Conservation (phyloP, 2,888 invertebrate species). For the Tuta absoluta region DNA sequence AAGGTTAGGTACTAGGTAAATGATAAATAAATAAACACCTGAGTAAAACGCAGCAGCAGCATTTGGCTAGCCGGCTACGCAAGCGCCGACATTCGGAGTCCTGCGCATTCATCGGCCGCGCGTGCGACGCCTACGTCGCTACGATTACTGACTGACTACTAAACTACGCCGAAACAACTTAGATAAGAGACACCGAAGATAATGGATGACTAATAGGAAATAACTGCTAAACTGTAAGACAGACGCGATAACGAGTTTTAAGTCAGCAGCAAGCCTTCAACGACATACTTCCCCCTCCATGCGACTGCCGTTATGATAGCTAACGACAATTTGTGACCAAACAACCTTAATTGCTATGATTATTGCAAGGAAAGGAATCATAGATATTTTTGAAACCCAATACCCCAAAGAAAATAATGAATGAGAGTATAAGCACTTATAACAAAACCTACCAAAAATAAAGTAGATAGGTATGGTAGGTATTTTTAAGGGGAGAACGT, state of each 20-base stretch:
- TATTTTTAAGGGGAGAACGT: no score
- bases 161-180: slow-evolving; percentile 50
- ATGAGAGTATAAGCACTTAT: no score
- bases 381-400: no score
- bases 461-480: no score
- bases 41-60: slow-evolving; percentile 45
- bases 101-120: slow-evolving; percentile 35
- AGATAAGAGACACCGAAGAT: slow-evolving; percentile 60
- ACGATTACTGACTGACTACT: slow-evolving; percentile 30
- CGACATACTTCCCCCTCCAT: slow-evolving; percentile 10
- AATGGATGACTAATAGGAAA: slow-evolving; percentile 63
- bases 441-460: no score
- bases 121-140: slow-evolving; percentile 34
- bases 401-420: no score
- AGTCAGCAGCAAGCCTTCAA: slow-evolving; percentile 38
- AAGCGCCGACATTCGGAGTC: slow-evolving; percentile 38
- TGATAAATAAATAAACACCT: slow-evolving; percentile 41
- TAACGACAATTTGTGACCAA: background rate
- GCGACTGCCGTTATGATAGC: background rate
- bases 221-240: slow-evolving; percentile 40
- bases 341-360: background rate
- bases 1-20: background rate
- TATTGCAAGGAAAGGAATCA: background rate
- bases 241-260: slow-evolving; percentile 45
- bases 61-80: slow-evolving; percentile 38